A percentile compares a stretch with the other conserved stretches of the same genome.
Evolutionary conservation across 2,113 vertebrate genomes (phyloP).

Genomic region (Myanophis thanlyinensis): DNA sequence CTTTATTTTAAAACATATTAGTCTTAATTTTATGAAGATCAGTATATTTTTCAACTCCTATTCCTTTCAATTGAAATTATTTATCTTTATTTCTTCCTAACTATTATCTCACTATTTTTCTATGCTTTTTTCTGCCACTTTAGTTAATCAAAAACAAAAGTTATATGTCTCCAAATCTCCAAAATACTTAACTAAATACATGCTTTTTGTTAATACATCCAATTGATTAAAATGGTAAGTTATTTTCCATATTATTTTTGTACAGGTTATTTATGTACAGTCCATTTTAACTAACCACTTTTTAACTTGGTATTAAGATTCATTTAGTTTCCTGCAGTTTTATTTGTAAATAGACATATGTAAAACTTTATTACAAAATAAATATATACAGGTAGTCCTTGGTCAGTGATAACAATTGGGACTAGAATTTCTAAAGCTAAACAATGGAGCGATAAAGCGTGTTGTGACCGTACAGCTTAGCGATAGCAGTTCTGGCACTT

Average conservation of each 20-base stretch:
- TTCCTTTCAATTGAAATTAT: background rate
- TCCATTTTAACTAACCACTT: background rate
- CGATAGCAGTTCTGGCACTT: background rate
- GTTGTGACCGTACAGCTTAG: background rate
- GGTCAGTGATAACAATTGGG: background rate
- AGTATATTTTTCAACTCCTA: background rate
- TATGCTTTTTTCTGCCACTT: background rate
- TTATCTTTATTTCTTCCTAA: too few species aligned
- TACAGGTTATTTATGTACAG: background rate
- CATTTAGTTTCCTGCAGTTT: background rate
- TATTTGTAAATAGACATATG: background rate
- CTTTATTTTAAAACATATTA: background rate
- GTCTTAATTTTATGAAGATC: background rate
- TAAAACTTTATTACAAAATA: background rate
- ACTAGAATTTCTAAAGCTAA: background rate
- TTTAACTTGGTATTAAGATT: background rate
- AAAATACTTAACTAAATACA: background rate
- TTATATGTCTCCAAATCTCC: background rate
- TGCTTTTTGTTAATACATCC: background rate
- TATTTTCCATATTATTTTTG: constrained; percentile 20
- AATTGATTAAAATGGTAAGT: constrained; percentile 1
- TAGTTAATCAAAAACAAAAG: background rate
- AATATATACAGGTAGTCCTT: background rate
- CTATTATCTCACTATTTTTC: background rate
- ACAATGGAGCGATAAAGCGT: background rate